Evolutionary conservation across 2,888 invertebrate species (phyloP).

Genomic region (Caenorhabditis afra): DNA sequence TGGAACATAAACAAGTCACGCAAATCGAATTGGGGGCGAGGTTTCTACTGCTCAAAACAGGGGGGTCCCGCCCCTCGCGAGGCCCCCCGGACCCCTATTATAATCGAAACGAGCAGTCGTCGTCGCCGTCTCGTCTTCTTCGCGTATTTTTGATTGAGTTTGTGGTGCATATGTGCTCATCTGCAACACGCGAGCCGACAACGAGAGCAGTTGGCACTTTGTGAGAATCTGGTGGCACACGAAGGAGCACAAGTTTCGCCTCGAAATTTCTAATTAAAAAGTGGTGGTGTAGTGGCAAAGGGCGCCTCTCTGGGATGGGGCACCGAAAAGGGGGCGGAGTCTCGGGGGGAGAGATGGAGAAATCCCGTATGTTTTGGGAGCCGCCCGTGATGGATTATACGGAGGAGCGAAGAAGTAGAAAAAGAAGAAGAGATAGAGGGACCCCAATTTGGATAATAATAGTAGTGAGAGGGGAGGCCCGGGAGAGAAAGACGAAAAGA

Average conservation of each 20-base stretch:
- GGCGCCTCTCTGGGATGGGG: constrained; percentile 16
- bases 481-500: constrained; percentile 22
- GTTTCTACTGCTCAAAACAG: constrained; percentile 28
- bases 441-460: constrained; percentile 58
- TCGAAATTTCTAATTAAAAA: constrained; percentile 50
- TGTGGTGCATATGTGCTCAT: constrained; percentile 57
- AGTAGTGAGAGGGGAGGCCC: constrained; percentile 41
- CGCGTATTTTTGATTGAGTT: constrained; percentile 58
- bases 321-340: constrained; percentile 1
- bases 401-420: not conserved
- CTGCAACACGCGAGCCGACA: constrained; percentile 42
- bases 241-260: constrained; percentile 33
- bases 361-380: constrained; percentile 17
- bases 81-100: constrained; percentile 40
- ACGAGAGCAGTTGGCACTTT: constrained; percentile 42
- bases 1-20: constrained; percentile 17
- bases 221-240: constrained; percentile 30
- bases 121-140: constrained; percentile 33
- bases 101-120: constrained; percentile 55
- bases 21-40: constrained; percentile 21
- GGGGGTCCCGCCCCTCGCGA: constrained; percentile 11
- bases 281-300: constrained; percentile 10
- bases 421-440: not conserved
- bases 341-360: constrained; percentile 1
- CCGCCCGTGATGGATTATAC: constrained; percentile 45